These are phyloP conservation scores for Limosa lapponica DNA, from an alignment of 2,797 vertebrate species.

Conservation along the genomic window DNA sequence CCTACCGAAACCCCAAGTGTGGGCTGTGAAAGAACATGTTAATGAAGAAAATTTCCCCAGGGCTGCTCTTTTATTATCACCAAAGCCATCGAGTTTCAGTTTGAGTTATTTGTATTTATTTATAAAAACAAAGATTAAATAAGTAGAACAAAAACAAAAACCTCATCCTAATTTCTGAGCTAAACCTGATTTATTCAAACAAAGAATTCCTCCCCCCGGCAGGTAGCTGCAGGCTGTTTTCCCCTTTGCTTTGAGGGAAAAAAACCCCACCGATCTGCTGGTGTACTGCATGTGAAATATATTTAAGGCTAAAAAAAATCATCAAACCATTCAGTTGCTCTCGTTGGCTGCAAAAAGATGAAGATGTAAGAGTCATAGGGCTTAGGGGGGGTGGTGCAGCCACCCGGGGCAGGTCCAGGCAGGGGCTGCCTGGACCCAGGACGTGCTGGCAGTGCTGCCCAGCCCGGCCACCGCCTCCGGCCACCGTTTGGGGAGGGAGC, in stretches of 20 bases:
- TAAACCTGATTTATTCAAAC: constrained; percentile 56
- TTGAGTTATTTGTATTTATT: constrained; percentile 98
- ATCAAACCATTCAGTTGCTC: background rate
- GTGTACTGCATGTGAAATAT: background rate
- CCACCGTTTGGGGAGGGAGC: background rate
- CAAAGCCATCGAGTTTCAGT: constrained; percentile 98
- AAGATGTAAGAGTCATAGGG: background rate
- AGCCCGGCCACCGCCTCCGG: background rate
- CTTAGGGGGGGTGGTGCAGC: background rate
- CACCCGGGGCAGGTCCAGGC: background rate
- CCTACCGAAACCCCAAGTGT: constrained; percentile 95
- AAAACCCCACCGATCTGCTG: background rate
- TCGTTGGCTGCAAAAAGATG: accelerated
- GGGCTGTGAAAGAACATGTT: constrained; percentile 95
- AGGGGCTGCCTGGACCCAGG: background rate
- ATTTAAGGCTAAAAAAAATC: background rate
- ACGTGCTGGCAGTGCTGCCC: background rate
- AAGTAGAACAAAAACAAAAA: constrained; percentile 82
- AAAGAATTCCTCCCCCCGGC: background rate
- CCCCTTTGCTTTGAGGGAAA: background rate
- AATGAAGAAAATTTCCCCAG: constrained; percentile 96
- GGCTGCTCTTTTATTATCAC: constrained; percentile 95
- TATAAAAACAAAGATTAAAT: constrained; percentile 95
- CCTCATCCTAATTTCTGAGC: constrained; percentile 77
- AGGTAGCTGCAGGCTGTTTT: background rate